A percentile compares a stretch with the other conserved stretches of the same genome.
Conservation (phyloP, 2,888 invertebrate species). For the Leptopilina drosophilae region DNA sequence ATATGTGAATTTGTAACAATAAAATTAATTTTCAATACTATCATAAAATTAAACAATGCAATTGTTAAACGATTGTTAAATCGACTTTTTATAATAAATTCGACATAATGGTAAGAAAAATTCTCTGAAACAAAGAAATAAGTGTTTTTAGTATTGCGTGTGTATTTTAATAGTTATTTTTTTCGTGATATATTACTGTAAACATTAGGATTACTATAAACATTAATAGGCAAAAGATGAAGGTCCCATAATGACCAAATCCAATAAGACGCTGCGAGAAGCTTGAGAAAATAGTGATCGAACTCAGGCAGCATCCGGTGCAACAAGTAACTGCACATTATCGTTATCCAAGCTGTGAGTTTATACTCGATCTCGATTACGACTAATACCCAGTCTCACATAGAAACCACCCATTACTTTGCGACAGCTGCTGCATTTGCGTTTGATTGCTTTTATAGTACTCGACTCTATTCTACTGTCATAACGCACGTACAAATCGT, state of each 20-base stretch:
- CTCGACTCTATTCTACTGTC: conserved; percentile 33
- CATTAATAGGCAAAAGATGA: not conserved
- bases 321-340: conserved; percentile 38
- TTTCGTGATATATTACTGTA: no score
- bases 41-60: no score
- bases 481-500: conserved; percentile 32
- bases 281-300: not conserved
- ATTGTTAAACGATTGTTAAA: no score
- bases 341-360: conserved; percentile 37
- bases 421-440: conserved; percentile 36
- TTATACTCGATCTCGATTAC: conserved; percentile 35
- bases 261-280: conserved; percentile 4
- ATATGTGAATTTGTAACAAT: no score
- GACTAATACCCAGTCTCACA: conserved; percentile 30
- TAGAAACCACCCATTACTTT: conserved; percentile 32
- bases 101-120: no score
- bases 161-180: no score
- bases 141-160: no score
- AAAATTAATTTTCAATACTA: no score
- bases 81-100: no score
- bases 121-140: no score
- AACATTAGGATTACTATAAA: not conserved
- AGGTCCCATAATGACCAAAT: not conserved
- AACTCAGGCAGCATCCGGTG: conserved; percentile 30
- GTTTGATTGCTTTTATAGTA: conserved; percentile 38